Conservation (phyloP, 1,140 invertebrate genomes). For the Drosophila asahinai region DNA sequence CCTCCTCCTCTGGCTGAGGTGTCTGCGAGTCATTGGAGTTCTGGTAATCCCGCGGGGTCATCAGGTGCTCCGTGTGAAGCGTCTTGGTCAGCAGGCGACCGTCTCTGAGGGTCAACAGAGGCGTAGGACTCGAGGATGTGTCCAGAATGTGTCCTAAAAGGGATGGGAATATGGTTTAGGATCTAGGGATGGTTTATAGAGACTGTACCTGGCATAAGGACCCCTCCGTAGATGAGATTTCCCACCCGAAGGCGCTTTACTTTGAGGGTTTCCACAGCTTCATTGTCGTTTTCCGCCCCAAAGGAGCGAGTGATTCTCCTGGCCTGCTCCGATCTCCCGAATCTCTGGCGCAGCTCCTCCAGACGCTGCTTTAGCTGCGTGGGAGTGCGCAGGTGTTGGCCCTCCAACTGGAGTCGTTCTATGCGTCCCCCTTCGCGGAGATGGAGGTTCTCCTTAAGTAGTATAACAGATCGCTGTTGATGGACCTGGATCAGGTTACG, state of each 20-base stretch:
- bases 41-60: conserved; percentile 26
- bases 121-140: neutral
- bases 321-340: neutral
- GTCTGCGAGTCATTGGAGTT: neutral
- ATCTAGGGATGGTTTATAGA: no score
- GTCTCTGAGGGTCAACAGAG: conserved; percentile 49
- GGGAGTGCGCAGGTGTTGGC: conserved; percentile 52
- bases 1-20: neutral
- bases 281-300: conserved; percentile 45
- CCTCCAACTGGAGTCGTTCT: conserved; percentile 43
- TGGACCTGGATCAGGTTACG: neutral
- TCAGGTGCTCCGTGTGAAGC: conserved; percentile 31
- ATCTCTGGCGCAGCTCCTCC: conserved; percentile 38
- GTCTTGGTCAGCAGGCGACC: conserved; percentile 21
- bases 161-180: neutral
- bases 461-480: neutral
- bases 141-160: conserved; percentile 51
- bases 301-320: conserved; percentile 44
- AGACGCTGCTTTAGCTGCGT: conserved; percentile 56
- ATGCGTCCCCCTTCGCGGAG: conserved; percentile 31
- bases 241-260: conserved; percentile 54
- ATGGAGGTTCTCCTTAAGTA: conserved; percentile 30
- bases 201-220: conserved; percentile 62
- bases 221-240: conserved; percentile 64
- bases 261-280: conserved; percentile 41